phyloP scores from a whole-genome alignment of 2,797 vertebrate species.

The Ctenopoma kingsleyae region DNA sequence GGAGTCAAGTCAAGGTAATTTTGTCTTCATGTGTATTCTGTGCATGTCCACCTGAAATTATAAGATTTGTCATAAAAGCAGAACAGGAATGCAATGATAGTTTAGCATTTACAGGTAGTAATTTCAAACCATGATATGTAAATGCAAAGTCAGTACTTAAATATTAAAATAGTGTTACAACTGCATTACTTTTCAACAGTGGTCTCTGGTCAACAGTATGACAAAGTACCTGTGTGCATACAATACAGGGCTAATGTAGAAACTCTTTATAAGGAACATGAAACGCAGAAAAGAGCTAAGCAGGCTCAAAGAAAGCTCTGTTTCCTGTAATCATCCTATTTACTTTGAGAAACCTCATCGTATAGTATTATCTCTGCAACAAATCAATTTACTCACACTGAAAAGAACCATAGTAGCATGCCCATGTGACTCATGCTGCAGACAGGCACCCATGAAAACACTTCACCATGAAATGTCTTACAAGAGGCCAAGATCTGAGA shows the following conservation, averaged over 20 bases:
- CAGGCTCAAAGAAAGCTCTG: conserved; percentile 21
- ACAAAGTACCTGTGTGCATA: conserved; percentile 32
- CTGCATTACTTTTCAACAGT: neutral
- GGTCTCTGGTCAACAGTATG: conserved; percentile 11
- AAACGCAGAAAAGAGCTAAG: conserved; percentile 14
- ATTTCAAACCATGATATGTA: neutral
- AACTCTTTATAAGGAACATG: conserved; percentile 11
- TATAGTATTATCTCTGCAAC: conserved; percentile 55
- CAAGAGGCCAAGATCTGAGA: conserved; percentile 62
- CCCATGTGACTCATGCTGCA: conserved; percentile 64
- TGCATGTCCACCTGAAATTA: neutral
- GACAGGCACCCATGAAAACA: conserved; percentile 58
- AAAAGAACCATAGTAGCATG: conserved; percentile 58
- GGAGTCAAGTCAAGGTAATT: neutral
- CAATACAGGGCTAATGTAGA: conserved; percentile 13
- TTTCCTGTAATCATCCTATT: conserved; percentile 52
- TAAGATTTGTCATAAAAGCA: neutral
- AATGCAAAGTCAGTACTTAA: neutral
- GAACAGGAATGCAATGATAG: neutral
- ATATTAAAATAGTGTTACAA: too few species aligned
- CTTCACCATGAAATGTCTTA: conserved; percentile 69
- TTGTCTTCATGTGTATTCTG: neutral
- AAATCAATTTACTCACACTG: conserved; percentile 69
- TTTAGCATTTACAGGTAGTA: neutral
- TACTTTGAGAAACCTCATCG: conserved; percentile 46